Evolutionary conservation across 30 jellyfish, hydroid and myxozoan genomes (phyloP).

Genomic region (Hydractinia echinata): DNA sequence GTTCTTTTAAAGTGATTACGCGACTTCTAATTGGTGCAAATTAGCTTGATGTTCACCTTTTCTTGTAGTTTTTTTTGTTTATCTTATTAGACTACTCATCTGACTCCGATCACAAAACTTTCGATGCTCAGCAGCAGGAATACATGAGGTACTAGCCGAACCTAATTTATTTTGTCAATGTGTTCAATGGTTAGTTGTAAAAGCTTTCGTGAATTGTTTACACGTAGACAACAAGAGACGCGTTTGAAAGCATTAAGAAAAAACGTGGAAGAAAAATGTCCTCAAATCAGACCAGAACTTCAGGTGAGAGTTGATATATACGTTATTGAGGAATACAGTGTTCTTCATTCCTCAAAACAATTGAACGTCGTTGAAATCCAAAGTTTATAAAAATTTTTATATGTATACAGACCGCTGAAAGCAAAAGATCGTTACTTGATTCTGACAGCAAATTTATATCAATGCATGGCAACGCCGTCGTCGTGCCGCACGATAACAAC

Average conservation of each 20-base stretch:
- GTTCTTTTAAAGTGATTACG: no score
- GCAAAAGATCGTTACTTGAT: conserved; percentile 54
- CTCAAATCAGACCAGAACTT: background rate
- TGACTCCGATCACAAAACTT: background rate
- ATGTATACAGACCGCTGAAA: conserved; percentile 28
- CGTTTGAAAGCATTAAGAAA: conserved; percentile 36
- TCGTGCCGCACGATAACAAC: no score
- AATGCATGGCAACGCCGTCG: conserved; percentile 19
- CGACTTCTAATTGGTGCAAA: no score
- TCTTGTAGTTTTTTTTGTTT: background rate
- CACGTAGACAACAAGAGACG: conserved; percentile 37
- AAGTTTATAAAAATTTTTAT: no score
- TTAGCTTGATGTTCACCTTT: no score
- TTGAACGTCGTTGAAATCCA: no score
- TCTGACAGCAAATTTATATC: conserved; percentile 68
- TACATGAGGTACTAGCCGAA: conserved; percentile 9
- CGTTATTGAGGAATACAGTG: background rate
- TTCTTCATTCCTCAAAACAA: background rate
- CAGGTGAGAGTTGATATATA: background rate
- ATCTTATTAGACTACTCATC: background rate
- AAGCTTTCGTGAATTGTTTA: background rate
- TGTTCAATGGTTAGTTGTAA: no score
- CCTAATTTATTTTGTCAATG: no score
- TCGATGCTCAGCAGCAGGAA: conserved; percentile 29
- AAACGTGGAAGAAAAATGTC: conserved; percentile 32